Evolutionary conservation across 2,113 vertebrate species (phyloP), one percentile per base, ranked within the genome.

Genomic region (Brachypodius melanocephalos): DNA sequence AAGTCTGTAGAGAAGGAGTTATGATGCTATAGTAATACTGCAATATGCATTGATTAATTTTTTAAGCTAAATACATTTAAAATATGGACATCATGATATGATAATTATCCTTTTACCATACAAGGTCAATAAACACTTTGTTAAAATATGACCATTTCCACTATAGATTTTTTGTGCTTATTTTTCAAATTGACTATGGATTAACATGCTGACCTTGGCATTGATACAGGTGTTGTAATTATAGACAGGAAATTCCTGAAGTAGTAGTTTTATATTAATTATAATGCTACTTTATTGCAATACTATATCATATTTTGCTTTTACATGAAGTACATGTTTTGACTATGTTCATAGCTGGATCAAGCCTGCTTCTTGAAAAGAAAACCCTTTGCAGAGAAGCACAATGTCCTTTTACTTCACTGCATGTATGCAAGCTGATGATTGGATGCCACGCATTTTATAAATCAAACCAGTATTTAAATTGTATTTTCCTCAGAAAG

Each of bases 391-490:
- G 18, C 71, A 69, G 11, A 25, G 18, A 76, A 77, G n/a, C 46
- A 73, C 51, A 75, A 18, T 49, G 17, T 85, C 38, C 46, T 85
- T 82, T 48, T 68, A 65, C 28, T 89, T 79, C 14, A 32, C 31
- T 78, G 49, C n/a, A 18, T 65, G 17, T 66, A 21, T 86, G 45
- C 54, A 62, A 62, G 32, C 54, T 87, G 61, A 74, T 67, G 58
- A 72, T 58, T 78, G 48, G 48, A 82, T 78, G 49, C 66, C 52
- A 81, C 72, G 22, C 13, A 42, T 93, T 86, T 83, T 74, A 32
- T 76, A 90, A 77, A 72, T 82, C n/a, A 92, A 84, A 90, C 42
- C 52, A 86, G 32, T 57, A 42, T 85, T 96, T 89, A 58, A 58
- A 90, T 79, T 74, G 17, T 89, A 65, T 79, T 95, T 92, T 90